A percentile compares a stretch with the other conserved stretches of the same genome.
phyloP scores from a whole-genome alignment of 2,888 invertebrate species.

The Cheilosia grossa region DNA sequence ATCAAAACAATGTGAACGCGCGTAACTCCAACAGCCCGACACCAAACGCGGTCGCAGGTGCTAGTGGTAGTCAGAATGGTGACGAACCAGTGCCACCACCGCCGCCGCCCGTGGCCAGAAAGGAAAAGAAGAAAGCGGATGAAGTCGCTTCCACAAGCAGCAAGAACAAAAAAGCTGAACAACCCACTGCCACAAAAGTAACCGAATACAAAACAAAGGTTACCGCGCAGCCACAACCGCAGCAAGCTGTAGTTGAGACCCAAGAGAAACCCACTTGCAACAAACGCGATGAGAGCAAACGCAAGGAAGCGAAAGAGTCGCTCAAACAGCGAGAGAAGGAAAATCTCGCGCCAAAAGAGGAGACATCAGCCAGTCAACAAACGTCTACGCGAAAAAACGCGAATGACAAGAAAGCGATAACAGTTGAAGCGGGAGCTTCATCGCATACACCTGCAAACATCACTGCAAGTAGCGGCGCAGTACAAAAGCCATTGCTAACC shows the following conservation, averaged over 20 bases:
- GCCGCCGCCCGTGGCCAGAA: conserved; percentile 18
- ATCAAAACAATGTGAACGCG: conserved; percentile 61
- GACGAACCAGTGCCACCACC: conserved; percentile 52
- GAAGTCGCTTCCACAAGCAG: conserved; percentile 62
- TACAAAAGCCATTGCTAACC: conserved; percentile 68
- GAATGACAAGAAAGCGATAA: conserved; percentile 56
- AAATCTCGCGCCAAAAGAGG: conserved; percentile 81
- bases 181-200: conserved; percentile 57
- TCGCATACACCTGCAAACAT: conserved; percentile 53
- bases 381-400: conserved; percentile 62
- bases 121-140: conserved; percentile 76
- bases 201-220: conserved; percentile 53
- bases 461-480: conserved; percentile 57
- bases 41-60: conserved; percentile 39
- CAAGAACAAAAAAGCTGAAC: conserved; percentile 71
- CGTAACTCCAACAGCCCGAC: conserved; percentile 73
- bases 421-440: conserved; percentile 58
- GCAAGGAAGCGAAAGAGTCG: conserved; percentile 77
- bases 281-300: conserved; percentile 55
- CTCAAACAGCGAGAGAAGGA: conserved; percentile 82
- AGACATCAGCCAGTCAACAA: conserved; percentile 68
- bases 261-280: conserved; percentile 45
- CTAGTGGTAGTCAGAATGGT: conserved; percentile 48
- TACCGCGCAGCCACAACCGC: conserved; percentile 32
- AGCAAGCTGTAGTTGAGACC: conserved; percentile 64